Percentiles rank a stretch among this genome's conserved stretches.
phyloP scores from a whole-genome alignment of 2,888 invertebrate species.

The Acleris cristana region DNA sequence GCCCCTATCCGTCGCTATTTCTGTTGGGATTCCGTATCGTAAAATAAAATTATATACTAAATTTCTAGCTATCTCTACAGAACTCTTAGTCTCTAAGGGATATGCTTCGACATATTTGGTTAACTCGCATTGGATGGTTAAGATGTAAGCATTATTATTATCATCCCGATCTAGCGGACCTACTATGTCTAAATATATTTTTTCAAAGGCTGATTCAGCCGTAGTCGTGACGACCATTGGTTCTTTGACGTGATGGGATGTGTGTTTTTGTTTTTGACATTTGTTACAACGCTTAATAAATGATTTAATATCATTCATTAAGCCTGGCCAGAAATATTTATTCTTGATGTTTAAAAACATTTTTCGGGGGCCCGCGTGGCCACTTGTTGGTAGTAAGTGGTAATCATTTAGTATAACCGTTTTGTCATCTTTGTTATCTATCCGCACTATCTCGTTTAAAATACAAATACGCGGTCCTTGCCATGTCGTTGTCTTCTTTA shows the following conservation, averaged over 20 bases:
- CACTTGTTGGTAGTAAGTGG: constrained; percentile 16
- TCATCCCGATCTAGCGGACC: constrained; percentile 7
- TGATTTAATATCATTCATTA: constrained; percentile 9
- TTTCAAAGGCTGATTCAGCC: not conserved
- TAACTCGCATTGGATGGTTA: constrained; percentile 9
- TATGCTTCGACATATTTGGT: constrained; percentile 21
- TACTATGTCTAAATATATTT: constrained; percentile 4
- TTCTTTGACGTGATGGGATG: not conserved
- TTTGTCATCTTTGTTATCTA: not conserved
- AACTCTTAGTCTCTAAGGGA: constrained; percentile 16
- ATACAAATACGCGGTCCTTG: not conserved
- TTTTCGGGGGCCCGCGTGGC: constrained; percentile 17
- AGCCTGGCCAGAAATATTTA: constrained; percentile 19
- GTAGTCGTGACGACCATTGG: constrained; percentile 10
- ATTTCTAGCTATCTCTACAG: constrained; percentile 4
- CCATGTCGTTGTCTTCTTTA: not conserved
- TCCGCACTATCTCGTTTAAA: not conserved
- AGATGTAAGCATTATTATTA: constrained; percentile 1
- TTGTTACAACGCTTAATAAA: constrained; percentile 15
- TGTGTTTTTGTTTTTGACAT: constrained; percentile 8
- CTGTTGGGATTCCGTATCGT: constrained; percentile 16
- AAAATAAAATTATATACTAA: constrained; percentile 27
- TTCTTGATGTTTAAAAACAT: constrained; percentile 11
- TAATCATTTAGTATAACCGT: constrained; percentile 4
- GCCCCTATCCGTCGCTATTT: constrained; percentile 21